A percentile compares a stretch with the other conserved stretches of the same genome.
phyloP scores from a whole-genome alignment of 2,113 vertebrate genomes.

The Brachyhypopomus occidentalis region DNA sequence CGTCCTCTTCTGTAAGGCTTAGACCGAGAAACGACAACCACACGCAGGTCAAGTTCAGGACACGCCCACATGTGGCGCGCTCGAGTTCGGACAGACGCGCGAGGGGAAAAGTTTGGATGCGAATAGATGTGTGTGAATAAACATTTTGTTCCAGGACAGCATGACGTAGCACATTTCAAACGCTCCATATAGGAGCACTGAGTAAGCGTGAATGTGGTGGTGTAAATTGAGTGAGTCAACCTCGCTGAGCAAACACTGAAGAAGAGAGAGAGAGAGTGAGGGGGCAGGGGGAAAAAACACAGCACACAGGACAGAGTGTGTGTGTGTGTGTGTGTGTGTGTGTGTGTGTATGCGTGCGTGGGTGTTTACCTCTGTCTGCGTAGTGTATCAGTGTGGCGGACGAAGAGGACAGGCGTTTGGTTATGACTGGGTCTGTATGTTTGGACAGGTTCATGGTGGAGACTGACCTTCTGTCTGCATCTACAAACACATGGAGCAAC shows the following conservation, averaged over 20 bases:
- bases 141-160: no score
- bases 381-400: conserved; percentile 97
- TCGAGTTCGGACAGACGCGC: not conserved
- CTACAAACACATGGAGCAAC: conserved; percentile 68
- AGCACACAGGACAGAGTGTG: not conserved
- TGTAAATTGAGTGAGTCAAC: not conserved
- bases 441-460: conserved; percentile 99
- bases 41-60: conserved; percentile 23
- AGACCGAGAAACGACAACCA: conserved; percentile 45
- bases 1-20: conserved; percentile 77
- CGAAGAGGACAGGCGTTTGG: conserved; percentile 95
- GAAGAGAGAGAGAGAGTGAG: not conserved
- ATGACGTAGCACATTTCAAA: not conserved
- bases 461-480: conserved; percentile 93
- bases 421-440: conserved; percentile 93
- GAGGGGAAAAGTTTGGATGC: no score
- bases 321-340: no score
- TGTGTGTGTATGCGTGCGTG: not conserved
- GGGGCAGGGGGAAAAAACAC: not conserved
- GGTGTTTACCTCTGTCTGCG: conserved; percentile 89
- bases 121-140: not conserved
- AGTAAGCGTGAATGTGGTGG: not conserved
- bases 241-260: not conserved
- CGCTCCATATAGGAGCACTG: no score
- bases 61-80: not conserved